phyloP scores from a whole-genome alignment of 2,888 invertebrate genomes.

The Morpho deidamia region DNA sequence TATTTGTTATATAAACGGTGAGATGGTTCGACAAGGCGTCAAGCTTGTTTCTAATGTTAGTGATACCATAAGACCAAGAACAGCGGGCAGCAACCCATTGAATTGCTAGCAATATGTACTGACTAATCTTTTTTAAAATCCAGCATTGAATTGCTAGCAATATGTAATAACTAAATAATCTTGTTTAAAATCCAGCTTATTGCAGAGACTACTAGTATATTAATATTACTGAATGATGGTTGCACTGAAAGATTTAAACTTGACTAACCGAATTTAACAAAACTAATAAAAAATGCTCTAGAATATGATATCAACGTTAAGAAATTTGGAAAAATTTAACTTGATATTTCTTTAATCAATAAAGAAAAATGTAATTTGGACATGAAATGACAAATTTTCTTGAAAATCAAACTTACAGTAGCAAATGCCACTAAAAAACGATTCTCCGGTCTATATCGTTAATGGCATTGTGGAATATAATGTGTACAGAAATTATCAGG shows the following conservation, averaged over 20 bases:
- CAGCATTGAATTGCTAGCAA: slow-evolving; percentile 47
- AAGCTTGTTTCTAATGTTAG: not conserved
- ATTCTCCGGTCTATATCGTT: no score
- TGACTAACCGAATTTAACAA: not conserved
- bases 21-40: not conserved
- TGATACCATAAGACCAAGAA: not conserved
- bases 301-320: not conserved
- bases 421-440: no score
- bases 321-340: no score
- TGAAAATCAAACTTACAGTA: no score
- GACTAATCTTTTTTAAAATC: not conserved
- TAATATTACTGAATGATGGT: not conserved
- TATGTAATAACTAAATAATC: not conserved
- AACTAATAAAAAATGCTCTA: not conserved
- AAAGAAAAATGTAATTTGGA: no score
- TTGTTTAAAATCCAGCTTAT: not conserved
- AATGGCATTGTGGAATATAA: no score
- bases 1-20: not conserved
- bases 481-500: no score
- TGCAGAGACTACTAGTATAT: not conserved
- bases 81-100: slow-evolving; percentile 49
- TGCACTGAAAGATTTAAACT: not conserved
- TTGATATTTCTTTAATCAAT: no score
- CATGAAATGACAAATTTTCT: no score
- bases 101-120: slow-evolving; percentile 47